Evolutionary conservation across 2,888 invertebrate species (phyloP), one percentile per base, ranked within the genome.

Genomic region (Subacronicta megacephala): DNA sequence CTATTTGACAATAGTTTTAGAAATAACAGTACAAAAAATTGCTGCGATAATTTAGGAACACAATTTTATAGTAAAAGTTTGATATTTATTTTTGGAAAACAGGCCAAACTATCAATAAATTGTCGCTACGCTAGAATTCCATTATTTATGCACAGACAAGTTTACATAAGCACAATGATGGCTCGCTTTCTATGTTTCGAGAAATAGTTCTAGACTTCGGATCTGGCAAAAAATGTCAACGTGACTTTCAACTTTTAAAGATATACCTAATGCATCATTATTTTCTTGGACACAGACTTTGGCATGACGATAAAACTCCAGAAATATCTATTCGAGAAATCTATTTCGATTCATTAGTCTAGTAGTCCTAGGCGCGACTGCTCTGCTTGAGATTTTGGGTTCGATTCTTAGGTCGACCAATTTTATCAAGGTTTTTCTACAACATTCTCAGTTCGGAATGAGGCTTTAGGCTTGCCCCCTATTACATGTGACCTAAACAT

Each of bases 1-100:
- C 49, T 44, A 52, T 72, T 54, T 41, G 46, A 49, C 57, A 52
- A 37, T 33, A 29, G 44, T 26, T 66, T 49, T 37, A 60, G 42
- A 64, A 62, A 59, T 67, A 51, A 58, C 65, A 38, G 43, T 44
- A 50, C 52, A 57, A 60, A 59, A 66, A 54, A 56, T 62, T 41
- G 31, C 43, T 20, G 17, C 50, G 17, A 52, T 58, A 55, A 61
- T 57, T 62, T 58, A 26, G 51, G 18, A 47, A 43, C 26, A 55
- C 29, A 57, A 64, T 43, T 56, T 43, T 29, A 20, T 49, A 50
- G 49, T 50, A 54, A 50, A 60, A 58, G 41, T 58, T 31, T 51
- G 36, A 40, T 55, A 38, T 64, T 57, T 61, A 70, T 60, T 60
- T 53, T 53, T 20, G 47, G 15, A 51, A 56, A 38, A 57, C 47